Conservation (phyloP, 2,113 vertebrate species). For the Arvicanthis niloticus region DNA sequence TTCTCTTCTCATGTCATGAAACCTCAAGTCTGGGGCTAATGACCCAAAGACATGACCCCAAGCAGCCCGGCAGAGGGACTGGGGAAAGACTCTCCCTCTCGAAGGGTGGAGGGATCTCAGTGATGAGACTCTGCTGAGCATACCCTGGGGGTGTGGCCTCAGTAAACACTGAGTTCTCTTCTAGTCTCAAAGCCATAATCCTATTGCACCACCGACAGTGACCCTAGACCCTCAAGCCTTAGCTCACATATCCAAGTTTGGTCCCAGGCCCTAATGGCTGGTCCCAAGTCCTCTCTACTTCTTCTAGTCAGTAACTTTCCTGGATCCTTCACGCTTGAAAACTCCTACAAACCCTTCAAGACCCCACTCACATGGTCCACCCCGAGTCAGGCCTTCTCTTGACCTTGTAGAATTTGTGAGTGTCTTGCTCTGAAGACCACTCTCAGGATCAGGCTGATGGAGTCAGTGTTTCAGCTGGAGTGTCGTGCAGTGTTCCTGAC, state of each 20-base stretch:
- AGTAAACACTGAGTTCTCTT: background rate
- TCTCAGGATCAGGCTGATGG: background rate
- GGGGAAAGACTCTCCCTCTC: background rate
- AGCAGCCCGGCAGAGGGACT: too few relatives aligned
- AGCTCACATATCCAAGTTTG: background rate
- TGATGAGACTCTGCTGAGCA: background rate
- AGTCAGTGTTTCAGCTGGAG: background rate
- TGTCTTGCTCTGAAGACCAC: rapidly evolving
- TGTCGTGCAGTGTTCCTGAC: background rate
- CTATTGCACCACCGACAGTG: background rate
- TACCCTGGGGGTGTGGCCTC: background rate
- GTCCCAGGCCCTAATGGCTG: background rate
- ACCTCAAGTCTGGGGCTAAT: background rate
- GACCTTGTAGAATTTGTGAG: background rate
- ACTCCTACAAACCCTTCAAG: background rate
- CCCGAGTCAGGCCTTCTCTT: background rate
- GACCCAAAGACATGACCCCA: rapidly evolving
- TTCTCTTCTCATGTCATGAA: background rate
- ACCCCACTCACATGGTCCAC: background rate
- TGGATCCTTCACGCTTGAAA: constrained; percentile 27
- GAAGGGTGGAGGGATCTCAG: background rate
- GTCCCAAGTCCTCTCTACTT: background rate
- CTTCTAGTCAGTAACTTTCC: background rate
- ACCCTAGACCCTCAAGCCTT: background rate
- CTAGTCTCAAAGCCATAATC: too few relatives aligned